Percentiles rank a stretch among this genome's conserved stretches.
These are phyloP conservation scores for Denticeps clupeoides DNA, from an alignment of 2,797 vertebrate genomes.

Conservation along the genomic window DNA sequence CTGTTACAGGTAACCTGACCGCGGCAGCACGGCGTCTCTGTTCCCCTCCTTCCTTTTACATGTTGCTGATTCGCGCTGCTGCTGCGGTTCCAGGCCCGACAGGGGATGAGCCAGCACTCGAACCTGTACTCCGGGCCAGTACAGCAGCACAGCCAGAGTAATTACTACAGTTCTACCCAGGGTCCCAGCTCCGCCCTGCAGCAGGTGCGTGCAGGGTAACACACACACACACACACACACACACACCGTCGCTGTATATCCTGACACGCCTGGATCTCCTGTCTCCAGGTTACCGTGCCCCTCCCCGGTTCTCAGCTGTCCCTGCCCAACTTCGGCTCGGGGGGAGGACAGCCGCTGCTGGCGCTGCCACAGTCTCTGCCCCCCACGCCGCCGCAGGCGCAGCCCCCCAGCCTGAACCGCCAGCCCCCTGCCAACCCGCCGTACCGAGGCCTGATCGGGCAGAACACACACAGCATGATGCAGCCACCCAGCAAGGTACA, in stretches of 20 bases:
- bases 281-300: constrained; percentile 75
- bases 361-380: constrained; percentile 78
- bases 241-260: background rate
- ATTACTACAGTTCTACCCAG: constrained; percentile 92
- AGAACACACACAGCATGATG: constrained; percentile 84
- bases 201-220: constrained; percentile 75
- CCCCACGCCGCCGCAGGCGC: constrained; percentile 77
- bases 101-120: constrained; percentile 91
- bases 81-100: constrained; percentile 72
- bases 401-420: constrained; percentile 76
- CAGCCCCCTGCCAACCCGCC: constrained; percentile 77
- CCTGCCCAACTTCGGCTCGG: constrained; percentile 84
- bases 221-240: constrained; percentile 22
- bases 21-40: background rate
- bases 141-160: constrained; percentile 90
- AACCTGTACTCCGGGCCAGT: constrained; percentile 94
- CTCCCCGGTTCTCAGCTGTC: constrained; percentile 86
- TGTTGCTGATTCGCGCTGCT: background rate
- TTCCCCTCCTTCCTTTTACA: background rate
- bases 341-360: constrained; percentile 82
- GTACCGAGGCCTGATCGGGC: constrained; percentile 83
- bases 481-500: constrained; percentile 75
- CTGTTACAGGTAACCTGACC: constrained; percentile 72
- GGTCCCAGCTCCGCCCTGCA: constrained; percentile 86
- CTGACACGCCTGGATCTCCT: background rate